Evolutionary conservation across 2,797 vertebrate species (phyloP), one percentile per base, ranked within the genome.

Genomic region (Hippocampus kuda): DNA sequence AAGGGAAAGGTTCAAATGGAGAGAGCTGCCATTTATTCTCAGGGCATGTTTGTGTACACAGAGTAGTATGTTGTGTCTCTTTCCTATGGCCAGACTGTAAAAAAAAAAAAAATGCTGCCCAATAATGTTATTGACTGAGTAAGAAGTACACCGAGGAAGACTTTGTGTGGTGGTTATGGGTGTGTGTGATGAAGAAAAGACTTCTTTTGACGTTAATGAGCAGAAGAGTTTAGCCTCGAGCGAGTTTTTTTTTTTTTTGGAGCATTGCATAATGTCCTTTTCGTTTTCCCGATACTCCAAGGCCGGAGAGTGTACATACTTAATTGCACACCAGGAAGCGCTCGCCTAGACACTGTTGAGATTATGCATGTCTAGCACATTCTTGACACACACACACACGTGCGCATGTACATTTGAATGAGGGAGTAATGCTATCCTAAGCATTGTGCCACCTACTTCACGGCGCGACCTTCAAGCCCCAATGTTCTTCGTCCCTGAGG

Each of bases 401-500:
- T 73, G 69, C 69, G 60, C 74, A 64, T 63, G 63, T 76, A 74
- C 76, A 77, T 68, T 78, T 65, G 72, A 74, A 75, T 69, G 54
- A 67, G 77, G 67, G 74, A 74, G 75, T 72, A 81, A 75, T 85
- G 84, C 81, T 87, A 80, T 79, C 79, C 83, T 80, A 81, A 88
- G 85, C 85, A 86, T 77, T 81, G 70, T 79, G 75, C 80, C 77
- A 72, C 72, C 53, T 71, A 80, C 72, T 85, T 69, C 53, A 66
- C 5, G 20, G 59, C 67, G 26, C 51, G 84, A 90, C 89, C 86
- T 90, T 90, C 87, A 86, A 84, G 75, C 78, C 71, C 61, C 71
- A 61, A 53, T 68, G 80, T 85, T 80, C 84, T 80, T 79, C 54
- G 66, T 84, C 72, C 73, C 72, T 60, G 79, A 79, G 81, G 79